Percentiles rank a stretch among this genome's conserved stretches.
Conservation (phyloP, 2,797 vertebrate species). For the Gymnodraco acuticeps region DNA sequence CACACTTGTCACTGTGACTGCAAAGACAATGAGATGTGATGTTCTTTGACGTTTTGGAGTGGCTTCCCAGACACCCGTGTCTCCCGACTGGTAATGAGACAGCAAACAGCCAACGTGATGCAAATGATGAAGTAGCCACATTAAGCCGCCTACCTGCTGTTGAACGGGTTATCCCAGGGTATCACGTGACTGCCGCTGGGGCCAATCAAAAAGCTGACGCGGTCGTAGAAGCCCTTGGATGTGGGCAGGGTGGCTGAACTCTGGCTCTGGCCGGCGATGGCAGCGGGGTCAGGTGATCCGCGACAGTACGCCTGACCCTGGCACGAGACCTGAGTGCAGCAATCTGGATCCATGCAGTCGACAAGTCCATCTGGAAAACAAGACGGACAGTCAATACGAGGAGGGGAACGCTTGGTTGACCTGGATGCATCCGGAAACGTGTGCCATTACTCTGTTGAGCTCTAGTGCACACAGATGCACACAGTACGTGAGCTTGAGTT, state of each 20-base stretch:
- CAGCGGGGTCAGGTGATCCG: slow-evolving; percentile 93
- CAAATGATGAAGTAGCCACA: slow-evolving; percentile 66
- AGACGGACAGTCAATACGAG: slow-evolving; percentile 47
- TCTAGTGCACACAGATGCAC: slow-evolving; percentile 44
- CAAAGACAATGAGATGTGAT: slow-evolving; percentile 59
- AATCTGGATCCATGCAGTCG: slow-evolving; percentile 99
- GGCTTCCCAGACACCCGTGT: slow-evolving; percentile 69
- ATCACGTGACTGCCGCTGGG: slow-evolving; percentile 93
- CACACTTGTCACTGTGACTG: slow-evolving; percentile 64
- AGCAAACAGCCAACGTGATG: slow-evolving; percentile 53
- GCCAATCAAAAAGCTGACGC: slow-evolving; percentile 93
- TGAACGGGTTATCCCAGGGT: slow-evolving; percentile 94
- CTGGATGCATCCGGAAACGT: slow-evolving; percentile 27
- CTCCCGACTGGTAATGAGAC: slow-evolving; percentile 63
- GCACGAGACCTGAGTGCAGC: slow-evolving; percentile 95
- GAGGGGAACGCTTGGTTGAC: slow-evolving; percentile 41
- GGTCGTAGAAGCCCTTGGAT: slow-evolving; percentile 92
- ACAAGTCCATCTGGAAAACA: slow-evolving; percentile 92
- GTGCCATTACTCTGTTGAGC: slow-evolving; percentile 23
- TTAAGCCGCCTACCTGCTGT: slow-evolving; percentile 89
- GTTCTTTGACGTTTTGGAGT: slow-evolving; percentile 49
- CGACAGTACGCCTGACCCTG: slow-evolving; percentile 95
- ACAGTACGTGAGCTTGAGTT: slow-evolving; percentile 32
- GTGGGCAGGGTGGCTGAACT: slow-evolving; percentile 86
- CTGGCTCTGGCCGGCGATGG: slow-evolving; percentile 88